Conservation (phyloP, 2,797 vertebrate species). For the Fistularia tabacaria region DNA sequence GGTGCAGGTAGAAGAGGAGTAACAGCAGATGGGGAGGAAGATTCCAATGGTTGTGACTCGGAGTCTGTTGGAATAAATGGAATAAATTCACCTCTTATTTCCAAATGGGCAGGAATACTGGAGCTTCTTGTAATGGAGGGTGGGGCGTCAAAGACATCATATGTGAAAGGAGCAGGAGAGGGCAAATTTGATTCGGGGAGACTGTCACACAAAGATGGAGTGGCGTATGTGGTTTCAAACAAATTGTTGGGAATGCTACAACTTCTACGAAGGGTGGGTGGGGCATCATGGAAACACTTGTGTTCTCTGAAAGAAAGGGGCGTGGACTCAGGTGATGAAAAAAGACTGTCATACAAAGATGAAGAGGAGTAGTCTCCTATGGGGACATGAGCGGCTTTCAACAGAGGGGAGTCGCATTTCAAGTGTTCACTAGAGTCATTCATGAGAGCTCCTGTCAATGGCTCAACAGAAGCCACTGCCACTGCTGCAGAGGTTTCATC, state of each 20-base stretch:
- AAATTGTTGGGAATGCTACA: conserved; percentile 16
- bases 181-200: no score
- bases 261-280: conserved; percentile 15
- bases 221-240: no score
- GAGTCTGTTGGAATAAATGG: no score
- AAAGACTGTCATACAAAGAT: conserved; percentile 38
- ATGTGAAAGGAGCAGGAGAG: no score
- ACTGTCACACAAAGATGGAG: no score
- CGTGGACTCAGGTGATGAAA: conserved; percentile 27
- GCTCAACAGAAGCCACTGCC: conserved; percentile 28
- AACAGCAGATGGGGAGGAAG: conserved; percentile 25
- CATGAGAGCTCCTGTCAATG: conserved; percentile 4
- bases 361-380: conserved; percentile 21
- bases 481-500: conserved; percentile 29
- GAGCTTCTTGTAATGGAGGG: no score
- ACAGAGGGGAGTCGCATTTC: conserved; percentile 11
- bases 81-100: conserved; percentile 31
- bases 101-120: conserved; percentile 22
- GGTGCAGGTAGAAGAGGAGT: background rate
- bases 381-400: conserved; percentile 9
- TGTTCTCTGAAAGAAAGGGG: background rate
- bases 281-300: conserved; percentile 17
- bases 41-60: conserved; percentile 20
- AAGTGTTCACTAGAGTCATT: background rate
- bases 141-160: no score